Conservation (phyloP, 2,888 invertebrate genomes). For the Busseola fusca region DNA sequence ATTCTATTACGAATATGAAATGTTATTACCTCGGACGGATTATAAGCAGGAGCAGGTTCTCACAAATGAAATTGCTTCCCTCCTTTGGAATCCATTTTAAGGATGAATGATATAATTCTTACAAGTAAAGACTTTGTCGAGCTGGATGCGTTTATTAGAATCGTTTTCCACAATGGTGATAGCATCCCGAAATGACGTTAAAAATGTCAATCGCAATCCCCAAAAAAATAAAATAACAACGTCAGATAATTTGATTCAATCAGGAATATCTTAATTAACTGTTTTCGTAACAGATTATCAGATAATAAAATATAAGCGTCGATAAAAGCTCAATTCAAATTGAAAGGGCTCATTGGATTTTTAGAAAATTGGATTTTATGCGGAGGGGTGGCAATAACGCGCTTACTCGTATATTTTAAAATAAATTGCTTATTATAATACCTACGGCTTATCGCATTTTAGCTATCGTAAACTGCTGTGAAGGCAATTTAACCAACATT, state of each 20-base stretch:
- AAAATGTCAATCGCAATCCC: not conserved
- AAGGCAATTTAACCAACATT: conserved; percentile 75
- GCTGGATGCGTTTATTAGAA: conserved; percentile 77
- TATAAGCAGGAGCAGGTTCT: conserved; percentile 88
- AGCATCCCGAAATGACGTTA: conserved; percentile 22
- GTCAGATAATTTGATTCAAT: conserved; percentile 29
- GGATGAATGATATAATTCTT: conserved; percentile 88
- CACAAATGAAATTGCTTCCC: conserved; percentile 89
- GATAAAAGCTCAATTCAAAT: conserved; percentile 59
- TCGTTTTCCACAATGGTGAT: conserved; percentile 54
- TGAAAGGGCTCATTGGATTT: conserved; percentile 62
- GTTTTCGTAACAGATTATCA: conserved; percentile 50
- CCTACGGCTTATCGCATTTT: conserved; percentile 70
- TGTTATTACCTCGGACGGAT: conserved; percentile 89
- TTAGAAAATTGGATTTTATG: conserved; percentile 66
- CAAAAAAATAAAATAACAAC: conserved; percentile 18
- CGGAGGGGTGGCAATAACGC: conserved; percentile 65
- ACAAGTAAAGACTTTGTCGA: conserved; percentile 86
- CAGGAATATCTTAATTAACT: conserved; percentile 50
- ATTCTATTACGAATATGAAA: conserved; percentile 89
- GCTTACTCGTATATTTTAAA: conserved; percentile 72
- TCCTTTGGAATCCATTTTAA: conserved; percentile 88
- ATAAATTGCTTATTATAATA: conserved; percentile 74
- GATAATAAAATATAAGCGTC: conserved; percentile 52
- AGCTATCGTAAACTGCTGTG: conserved; percentile 70